phyloP scores from a whole-genome alignment of 2,113 vertebrate genomes.

The Poeciliopsis retropinna region DNA sequence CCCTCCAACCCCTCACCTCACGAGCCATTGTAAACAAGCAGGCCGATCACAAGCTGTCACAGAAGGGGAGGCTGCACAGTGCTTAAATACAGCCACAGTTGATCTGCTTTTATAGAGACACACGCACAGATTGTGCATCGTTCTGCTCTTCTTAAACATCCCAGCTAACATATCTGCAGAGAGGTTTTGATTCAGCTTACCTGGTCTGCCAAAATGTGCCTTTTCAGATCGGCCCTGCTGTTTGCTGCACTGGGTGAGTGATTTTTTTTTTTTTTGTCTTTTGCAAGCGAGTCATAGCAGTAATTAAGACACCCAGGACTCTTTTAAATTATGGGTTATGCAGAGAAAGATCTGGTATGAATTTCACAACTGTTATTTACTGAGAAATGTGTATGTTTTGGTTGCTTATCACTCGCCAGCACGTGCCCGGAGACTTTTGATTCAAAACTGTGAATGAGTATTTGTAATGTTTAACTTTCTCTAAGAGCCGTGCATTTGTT shows the following conservation, averaged over 20 bases:
- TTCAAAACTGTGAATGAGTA: background rate
- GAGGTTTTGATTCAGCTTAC: background rate
- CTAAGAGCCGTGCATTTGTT: background rate
- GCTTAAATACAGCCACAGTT: slow-evolving; percentile 32
- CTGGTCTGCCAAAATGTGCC: slow-evolving; percentile 66
- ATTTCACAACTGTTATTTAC: background rate
- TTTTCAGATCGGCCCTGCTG: slow-evolving; percentile 55
- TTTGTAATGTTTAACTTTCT: slow-evolving; percentile 13
- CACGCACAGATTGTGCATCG: background rate
- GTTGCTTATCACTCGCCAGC: background rate
- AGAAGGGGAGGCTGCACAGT: slow-evolving; percentile 27
- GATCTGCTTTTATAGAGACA: slow-evolving; percentile 4
- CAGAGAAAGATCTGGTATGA: background rate
- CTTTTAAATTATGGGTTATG: background rate
- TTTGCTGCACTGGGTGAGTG: slow-evolving; percentile 74
- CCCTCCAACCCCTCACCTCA: background rate
- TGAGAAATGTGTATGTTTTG: background rate
- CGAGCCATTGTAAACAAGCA: too few relatives aligned
- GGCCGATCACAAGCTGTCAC: slow-evolving; percentile 61
- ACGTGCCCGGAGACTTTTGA: background rate
- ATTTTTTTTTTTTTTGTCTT: background rate
- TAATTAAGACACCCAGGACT: background rate
- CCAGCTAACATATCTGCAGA: background rate
- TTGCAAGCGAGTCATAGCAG: background rate
- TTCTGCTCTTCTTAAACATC: background rate